Conservation (phyloP, 2,113 vertebrate genomes). For the Seriola rivoliana region DNA sequence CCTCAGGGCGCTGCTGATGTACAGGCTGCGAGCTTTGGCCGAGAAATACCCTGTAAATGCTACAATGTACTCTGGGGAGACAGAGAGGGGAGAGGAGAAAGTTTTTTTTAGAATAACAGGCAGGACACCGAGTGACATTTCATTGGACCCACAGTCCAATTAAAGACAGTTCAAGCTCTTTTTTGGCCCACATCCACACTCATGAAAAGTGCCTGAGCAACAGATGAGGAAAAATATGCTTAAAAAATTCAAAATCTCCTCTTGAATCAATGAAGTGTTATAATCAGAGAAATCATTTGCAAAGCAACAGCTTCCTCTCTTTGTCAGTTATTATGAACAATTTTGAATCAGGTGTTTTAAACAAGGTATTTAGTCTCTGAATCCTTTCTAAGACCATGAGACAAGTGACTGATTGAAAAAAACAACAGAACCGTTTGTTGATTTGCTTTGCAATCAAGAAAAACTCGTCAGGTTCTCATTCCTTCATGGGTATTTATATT, state of each 20-base stretch:
- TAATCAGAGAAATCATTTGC: neutral
- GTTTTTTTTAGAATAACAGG: neutral
- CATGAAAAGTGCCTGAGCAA: neutral
- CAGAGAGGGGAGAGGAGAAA: neutral
- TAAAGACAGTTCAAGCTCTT: neutral
- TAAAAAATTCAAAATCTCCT: neutral
- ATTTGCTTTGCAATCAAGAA: constrained; percentile 3
- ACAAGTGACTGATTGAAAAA: neutral
- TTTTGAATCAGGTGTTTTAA: neutral
- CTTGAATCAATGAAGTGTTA: neutral
- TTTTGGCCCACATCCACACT: neutral
- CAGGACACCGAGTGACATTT: neutral
- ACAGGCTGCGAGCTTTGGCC: constrained; percentile 94
- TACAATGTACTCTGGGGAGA: constrained; percentile 93
- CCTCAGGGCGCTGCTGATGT: constrained; percentile 94
- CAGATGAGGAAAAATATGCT: neutral
- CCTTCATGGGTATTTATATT: neutral
- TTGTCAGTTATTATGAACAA: neutral
- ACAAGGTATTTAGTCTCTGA: neutral
- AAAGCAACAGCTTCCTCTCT: neutral
- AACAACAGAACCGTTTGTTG: neutral
- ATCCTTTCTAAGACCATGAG: neutral
- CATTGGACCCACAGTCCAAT: neutral
- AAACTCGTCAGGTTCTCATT: neutral
- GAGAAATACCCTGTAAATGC: constrained; percentile 93